phyloP scores from a whole-genome alignment of 2,888 invertebrate species.

The Atrina japonica region DNA sequence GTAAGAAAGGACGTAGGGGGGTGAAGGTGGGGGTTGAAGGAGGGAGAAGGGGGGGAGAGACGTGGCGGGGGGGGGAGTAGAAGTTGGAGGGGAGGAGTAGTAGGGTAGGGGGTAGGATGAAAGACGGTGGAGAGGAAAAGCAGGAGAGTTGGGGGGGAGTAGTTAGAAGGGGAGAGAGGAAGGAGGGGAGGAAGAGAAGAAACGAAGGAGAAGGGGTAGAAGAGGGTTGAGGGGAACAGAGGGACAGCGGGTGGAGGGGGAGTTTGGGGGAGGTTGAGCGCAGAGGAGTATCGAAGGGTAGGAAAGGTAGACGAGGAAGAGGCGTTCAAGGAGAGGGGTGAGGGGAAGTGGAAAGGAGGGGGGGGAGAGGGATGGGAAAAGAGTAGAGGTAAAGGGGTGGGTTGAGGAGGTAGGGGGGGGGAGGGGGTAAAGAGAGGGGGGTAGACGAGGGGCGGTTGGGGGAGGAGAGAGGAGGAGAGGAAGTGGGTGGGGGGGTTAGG shows the following conservation, averaged over 20 bases:
- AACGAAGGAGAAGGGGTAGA: conserved; percentile 3
- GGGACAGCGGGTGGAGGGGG: conserved; percentile 4
- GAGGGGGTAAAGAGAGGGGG: conserved; percentile 13
- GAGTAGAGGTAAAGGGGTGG: conserved; percentile 1
- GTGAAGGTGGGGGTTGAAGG: neutral
- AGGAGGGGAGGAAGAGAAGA: neutral
- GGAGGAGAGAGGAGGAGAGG: neutral
- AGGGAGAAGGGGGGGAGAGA: conserved; percentile 15
- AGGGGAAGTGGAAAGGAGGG: neutral
- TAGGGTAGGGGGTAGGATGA: neutral
- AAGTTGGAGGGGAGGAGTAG: neutral
- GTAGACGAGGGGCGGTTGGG: neutral
- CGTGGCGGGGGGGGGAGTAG: conserved; percentile 1
- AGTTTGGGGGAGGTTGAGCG: neutral
- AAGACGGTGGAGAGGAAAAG: neutral
- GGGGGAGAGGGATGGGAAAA: conserved; percentile 2
- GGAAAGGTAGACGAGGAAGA: neutral
- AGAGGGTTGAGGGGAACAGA: conserved; percentile 1
- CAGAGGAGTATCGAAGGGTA: neutral
- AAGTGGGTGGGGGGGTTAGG: too few relatives aligned
- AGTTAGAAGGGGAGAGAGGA: neutral
- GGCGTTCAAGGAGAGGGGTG: neutral
- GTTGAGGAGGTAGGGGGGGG: neutral
- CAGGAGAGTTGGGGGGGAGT: neutral
- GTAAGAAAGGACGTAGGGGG: neutral